Evolutionary conservation across 2,113 vertebrate genomes (phyloP), one percentile per base, ranked within the genome.

Genomic region (Ascaphus truei): DNA sequence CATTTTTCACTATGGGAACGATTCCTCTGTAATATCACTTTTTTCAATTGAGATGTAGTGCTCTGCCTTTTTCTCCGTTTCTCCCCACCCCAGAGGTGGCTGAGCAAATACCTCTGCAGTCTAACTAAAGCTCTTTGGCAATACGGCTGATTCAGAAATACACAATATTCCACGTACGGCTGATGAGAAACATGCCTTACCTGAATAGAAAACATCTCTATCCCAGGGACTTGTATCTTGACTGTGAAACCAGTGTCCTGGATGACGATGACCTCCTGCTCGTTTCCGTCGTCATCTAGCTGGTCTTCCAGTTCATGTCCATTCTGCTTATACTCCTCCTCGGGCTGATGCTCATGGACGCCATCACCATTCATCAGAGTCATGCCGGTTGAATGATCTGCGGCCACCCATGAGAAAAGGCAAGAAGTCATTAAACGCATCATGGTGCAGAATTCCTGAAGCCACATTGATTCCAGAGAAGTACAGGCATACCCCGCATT

Each of bases 231-330:
- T 63, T 95, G 93, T 77, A 99, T 95, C 89, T 96, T 99, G 66
- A 99, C 94, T 0, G 92, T 96, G 77, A 99, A 99, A 68, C 97
- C 97, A 0, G 96, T 99, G 82, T 99, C 97, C 88, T 99, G 97
- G 75, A 99, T 99, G 73, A 99, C 97, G 3, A 99, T 98, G 77
- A 99, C 96, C 79, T 99, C 97, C 83, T 99, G 96, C 73, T 98
- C 97, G 0, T 93, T 93, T 3, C 90, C 85, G 4, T 98, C 96
- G 0, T 98, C 97, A 5, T 81, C 85, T n/a, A n/a, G n/a, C 0
- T 80, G 79, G 1, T 96, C 94, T 0, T 75, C 30, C 56, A 95
- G 92, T 2, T 88, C 80, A 0, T 85, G 85, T 22, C 89, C 92
- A 0, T 95, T 93, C 79, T 93, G 92, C 50, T 68, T 76, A 53